phyloP scores from a whole-genome alignment of 2,888 invertebrate genomes.

The Eristalis pertinax region DNA sequence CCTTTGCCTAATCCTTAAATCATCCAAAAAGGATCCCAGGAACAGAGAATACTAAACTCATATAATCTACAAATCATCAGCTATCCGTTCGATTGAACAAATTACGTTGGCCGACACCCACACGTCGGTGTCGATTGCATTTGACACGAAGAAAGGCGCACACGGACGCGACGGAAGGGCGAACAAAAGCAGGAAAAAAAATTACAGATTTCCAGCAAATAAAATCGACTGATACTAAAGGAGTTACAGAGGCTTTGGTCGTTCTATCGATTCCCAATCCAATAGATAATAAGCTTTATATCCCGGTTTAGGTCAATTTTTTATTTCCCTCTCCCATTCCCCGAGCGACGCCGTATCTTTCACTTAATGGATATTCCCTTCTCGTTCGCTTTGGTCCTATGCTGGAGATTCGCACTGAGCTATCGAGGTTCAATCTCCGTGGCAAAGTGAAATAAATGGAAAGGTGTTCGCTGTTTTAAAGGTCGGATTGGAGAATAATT shows the following conservation, averaged over 20 bases:
- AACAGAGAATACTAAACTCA: conserved; percentile 23
- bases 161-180: not conserved
- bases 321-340: not conserved
- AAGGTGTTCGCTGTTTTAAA: conserved; percentile 23
- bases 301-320: conserved; percentile 56
- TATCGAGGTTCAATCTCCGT: conserved; percentile 27
- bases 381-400: conserved; percentile 41
- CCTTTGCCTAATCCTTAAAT: conserved; percentile 36
- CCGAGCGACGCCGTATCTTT: conserved; percentile 13
- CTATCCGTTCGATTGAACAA: conserved; percentile 59
- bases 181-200: conserved; percentile 6
- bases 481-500: conserved; percentile 56
- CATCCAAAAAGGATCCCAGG: not conserved
- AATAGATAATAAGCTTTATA: conserved; percentile 67
- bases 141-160: conserved; percentile 4
- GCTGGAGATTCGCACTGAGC: not conserved
- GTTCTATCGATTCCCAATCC: conserved; percentile 68
- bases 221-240: conserved; percentile 51
- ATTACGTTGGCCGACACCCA: conserved; percentile 25
- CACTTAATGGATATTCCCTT: conserved; percentile 52
- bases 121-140: conserved; percentile 16
- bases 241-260: conserved; percentile 58
- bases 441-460: conserved; percentile 47
- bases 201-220: conserved; percentile 61
- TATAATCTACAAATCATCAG: conserved; percentile 57